Conservation (phyloP, 1,140 invertebrate species). For the Drosophila obscura region DNA sequence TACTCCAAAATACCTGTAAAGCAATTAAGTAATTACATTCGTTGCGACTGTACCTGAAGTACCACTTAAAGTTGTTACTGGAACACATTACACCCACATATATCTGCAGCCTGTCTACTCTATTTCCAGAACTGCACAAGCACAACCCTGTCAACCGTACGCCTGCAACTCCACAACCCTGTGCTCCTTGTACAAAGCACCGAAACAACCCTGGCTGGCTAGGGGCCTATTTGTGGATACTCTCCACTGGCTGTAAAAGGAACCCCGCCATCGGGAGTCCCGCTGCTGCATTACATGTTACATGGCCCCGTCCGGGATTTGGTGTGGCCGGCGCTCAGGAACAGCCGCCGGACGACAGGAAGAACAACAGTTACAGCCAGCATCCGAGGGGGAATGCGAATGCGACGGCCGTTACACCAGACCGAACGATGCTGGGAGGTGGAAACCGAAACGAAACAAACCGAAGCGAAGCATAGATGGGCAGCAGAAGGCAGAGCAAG, state of each 20-base stretch:
- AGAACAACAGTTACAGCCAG: neutral
- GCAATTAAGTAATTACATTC: constrained; percentile 30
- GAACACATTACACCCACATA: neutral
- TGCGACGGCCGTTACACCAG: constrained; percentile 9
- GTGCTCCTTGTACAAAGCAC: too few relatives aligned
- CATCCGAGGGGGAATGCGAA: constrained; percentile 8
- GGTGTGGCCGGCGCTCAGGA: constrained; percentile 62
- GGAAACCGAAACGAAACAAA: constrained; percentile 5
- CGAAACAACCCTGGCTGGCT: constrained; percentile 3
- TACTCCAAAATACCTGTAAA: too few relatives aligned
- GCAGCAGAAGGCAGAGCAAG: too few relatives aligned
- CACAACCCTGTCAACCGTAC: too few relatives aligned
- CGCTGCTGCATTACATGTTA: constrained; percentile 35
- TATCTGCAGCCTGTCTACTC: neutral
- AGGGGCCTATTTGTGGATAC: neutral
- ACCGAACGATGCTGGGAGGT: constrained; percentile 7
- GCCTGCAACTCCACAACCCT: too few relatives aligned
- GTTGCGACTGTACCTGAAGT: constrained; percentile 9
- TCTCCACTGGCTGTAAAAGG: neutral
- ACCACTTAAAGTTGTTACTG: neutral
- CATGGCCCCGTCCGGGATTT: constrained; percentile 62
- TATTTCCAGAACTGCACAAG: too few relatives aligned
- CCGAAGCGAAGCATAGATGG: neutral
- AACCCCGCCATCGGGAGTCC: neutral
- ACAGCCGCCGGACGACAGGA: constrained; percentile 1